Conservation (phyloP, 2,113 vertebrate genomes). For the Cyrtonyx montezumae region DNA sequence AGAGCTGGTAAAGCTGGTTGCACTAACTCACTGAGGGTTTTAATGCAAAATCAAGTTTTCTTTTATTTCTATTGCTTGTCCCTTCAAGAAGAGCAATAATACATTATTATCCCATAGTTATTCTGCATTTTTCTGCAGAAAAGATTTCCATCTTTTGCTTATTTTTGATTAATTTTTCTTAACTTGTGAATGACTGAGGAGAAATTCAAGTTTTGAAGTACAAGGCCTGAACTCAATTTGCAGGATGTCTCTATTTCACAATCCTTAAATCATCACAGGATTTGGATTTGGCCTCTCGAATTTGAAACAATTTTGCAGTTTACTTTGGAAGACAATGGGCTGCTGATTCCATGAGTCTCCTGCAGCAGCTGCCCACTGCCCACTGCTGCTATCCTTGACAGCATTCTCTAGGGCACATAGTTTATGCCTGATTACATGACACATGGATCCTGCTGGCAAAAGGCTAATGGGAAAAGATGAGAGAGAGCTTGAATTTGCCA, state of each 20-base stretch:
- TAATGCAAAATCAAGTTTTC: not conserved
- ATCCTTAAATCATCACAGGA: not conserved
- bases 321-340: not conserved
- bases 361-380: not conserved
- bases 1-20: not conserved
- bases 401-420: not conserved
- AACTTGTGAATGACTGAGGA: not conserved
- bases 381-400: not conserved
- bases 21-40: not conserved
- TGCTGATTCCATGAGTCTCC: not conserved
- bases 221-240: not conserved
- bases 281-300: not conserved
- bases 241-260: not conserved
- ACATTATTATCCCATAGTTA: not conserved
- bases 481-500: not conserved
- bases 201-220: not conserved
- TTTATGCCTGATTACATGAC: not conserved
- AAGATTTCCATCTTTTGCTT: not conserved
- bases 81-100: not conserved
- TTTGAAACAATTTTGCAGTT: not conserved
- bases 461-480: not conserved
- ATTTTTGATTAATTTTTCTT: not conserved
- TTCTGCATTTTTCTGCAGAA: not conserved
- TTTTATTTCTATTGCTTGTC: not conserved
- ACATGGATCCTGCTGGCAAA: not conserved